Evolutionary conservation across 2,888 invertebrate genomes (phyloP), one percentile per base, ranked within the genome.

Genomic region (Meiosimyza decipiens): DNA sequence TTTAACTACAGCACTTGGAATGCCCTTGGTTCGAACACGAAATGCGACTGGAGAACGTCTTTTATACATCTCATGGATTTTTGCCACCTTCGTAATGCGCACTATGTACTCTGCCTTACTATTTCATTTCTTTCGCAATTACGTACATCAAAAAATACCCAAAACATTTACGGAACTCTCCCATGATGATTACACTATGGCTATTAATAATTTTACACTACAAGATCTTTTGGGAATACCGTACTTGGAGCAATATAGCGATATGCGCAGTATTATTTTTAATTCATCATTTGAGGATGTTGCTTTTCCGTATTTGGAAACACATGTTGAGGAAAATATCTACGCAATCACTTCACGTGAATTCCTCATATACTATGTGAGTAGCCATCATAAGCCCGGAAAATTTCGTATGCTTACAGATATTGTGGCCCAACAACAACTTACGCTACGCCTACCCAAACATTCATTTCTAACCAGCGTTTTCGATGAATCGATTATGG

Each of bases 31-130:
- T 13, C 65, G 64, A 4, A 47, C 68, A 1, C 54, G 74, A 1
- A 57, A 63, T 50, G 72, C 71, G 3, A 70, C 57, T 0, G 68
- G 74, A 2, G 75, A 72, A 33, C 77, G 78, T 54, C 51, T 80
- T 13, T 55, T 80, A 59, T 73, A 78, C 54, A 70, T 76, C 49
- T 65, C 74, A 12, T 81, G 81, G 81, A 74, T 81, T 7, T n/a
- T 74, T 13, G 77, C 75, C n/a, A 76, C 74, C 4, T 73, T 81
- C 0, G n/a, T 80, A 47, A 68, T 81, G 9, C 75, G 81, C 2
- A 72, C 79, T 33, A 77, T 80, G 74, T 81, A 80, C 67, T 70
- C 75, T 15, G 78, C 81, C 1, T n/a, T 79, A 16, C 71, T 81
- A 22, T 81, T 78, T 33, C 74, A 80, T 40, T 74, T 81, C 55